Base-by-base conservation (phyloP, 2,888 invertebrate species). In the Leistus spinibarbis region DNA sequence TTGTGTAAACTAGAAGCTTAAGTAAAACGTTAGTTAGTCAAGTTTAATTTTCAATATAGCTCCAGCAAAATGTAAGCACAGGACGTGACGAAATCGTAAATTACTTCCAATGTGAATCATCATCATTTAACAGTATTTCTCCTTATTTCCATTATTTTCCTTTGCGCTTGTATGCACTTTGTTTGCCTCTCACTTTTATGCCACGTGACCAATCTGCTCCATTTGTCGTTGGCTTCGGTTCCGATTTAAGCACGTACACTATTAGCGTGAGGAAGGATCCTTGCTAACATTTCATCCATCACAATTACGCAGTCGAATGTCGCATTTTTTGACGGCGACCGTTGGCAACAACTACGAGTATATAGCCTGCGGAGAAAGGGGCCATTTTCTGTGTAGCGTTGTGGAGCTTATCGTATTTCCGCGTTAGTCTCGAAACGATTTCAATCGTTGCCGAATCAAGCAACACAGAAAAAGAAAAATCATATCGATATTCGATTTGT, bases 251-350 rank as follows among this genome's bases (percentile, higher is more conserved):
- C 60, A 56, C 71, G 64, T 63, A n/a, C 71, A 65, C 71, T 71
- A 71, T 71, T 65, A 65, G 54, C 71, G 70, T 63, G 64, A 64
- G 71, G 71, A 71, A 64, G 65, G 54, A 20, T 19, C 65, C 71
- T 56, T 65, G 54, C 24, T 56, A 56, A 65, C 65, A 64, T 71
- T 56, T 73, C 73, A 73, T 73, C 73, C 57, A 73, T 73, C 73
- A 73, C 67, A 73, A 73, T 73, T 62, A 73, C 72, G 56, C 24
- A 65, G 24, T 54, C 65, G 72, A 72, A 72, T 27, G 64, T 71
- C 64, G 54, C 71, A 69, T 69, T 69, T 69, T 40, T 69, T 69
- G 56, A 69, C 60, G 27, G 40, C 60, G 69, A 17, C 69, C 40
- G 65, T 64, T 71, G 65, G 65, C 56, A 40, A 40, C 40, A 40